Conservation (phyloP, 1,140 invertebrate genomes). For the Drosophila micromelanica region DNA sequence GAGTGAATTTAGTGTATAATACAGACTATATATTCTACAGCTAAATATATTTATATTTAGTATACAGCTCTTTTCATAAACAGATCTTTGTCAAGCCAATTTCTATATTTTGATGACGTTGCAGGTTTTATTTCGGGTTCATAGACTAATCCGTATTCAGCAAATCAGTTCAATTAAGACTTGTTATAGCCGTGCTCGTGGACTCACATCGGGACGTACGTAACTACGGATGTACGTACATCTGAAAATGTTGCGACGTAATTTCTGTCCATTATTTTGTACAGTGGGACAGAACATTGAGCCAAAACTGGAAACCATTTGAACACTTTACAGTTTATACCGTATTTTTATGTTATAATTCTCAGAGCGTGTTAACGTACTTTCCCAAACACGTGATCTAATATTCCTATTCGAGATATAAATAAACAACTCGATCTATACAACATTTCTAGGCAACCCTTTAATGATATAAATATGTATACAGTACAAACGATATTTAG, state of each 20-base stretch:
- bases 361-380: not conserved
- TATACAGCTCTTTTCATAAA: not conserved
- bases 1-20: constrained; percentile 4
- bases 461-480: not conserved
- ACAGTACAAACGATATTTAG: not conserved
- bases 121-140: constrained; percentile 7
- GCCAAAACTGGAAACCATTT: too few species aligned
- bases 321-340: not conserved
- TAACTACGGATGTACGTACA: constrained; percentile 6
- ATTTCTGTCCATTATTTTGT: constrained; percentile 38
- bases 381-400: constrained; percentile 10
- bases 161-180: constrained; percentile 71
- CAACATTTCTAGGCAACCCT: not conserved
- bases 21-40: not conserved
- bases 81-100: constrained; percentile 1
- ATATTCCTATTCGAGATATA: constrained; percentile 8
- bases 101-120: constrained; percentile 11
- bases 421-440: constrained; percentile 12
- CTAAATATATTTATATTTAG: not conserved
- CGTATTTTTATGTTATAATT: not conserved
- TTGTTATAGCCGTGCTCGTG: constrained; percentile 40
- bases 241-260: constrained; percentile 45
- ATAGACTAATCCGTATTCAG: constrained; percentile 48
- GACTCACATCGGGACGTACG: not conserved
- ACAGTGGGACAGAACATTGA: not conserved